These are phyloP conservation scores for Desoria tigrina DNA, from an alignment of 2,888 invertebrate species.

Conservation along the genomic window DNA sequence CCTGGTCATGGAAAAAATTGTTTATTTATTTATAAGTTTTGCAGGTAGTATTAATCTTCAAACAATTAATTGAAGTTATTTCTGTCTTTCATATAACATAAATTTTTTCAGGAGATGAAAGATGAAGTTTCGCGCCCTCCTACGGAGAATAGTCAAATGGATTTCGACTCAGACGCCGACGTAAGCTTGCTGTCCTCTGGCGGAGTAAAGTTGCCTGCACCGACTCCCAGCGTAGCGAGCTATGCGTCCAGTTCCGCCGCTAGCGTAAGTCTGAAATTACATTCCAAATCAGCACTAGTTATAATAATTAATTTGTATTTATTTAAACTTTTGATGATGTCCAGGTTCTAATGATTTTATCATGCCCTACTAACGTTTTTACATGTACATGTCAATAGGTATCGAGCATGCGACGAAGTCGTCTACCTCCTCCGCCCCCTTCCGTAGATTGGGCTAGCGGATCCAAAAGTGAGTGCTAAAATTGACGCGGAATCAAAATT, in stretches of 20 bases:
- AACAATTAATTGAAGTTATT: too few relatives aligned
- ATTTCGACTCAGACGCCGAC: background rate
- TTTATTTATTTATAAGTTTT: too few relatives aligned
- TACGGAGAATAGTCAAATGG: background rate
- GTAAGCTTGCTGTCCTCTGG: background rate
- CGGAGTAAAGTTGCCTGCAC: constrained; percentile 25
- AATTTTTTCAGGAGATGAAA: constrained; percentile 3
- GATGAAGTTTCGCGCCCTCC: background rate
- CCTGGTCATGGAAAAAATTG: too few relatives aligned
- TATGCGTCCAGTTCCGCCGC: constrained; percentile 27
- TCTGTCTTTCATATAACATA: too few relatives aligned
- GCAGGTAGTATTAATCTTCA: too few relatives aligned
- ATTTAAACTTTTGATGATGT: too few relatives aligned
- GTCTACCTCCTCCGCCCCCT: constrained; percentile 36
- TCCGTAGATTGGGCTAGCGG: constrained; percentile 35
- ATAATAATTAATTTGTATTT: too few relatives aligned
- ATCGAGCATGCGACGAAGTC: constrained; percentile 19
- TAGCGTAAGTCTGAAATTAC: background rate
- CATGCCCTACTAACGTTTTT: too few relatives aligned
- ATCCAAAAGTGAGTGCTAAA: constrained; percentile 21
- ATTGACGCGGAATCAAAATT: background rate
- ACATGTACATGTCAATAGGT: constrained; percentile 18
- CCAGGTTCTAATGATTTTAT: too few relatives aligned
- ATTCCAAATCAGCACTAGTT: too few relatives aligned
- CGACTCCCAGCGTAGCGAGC: constrained; percentile 24